Conservation (phyloP, 2,797 vertebrate genomes). For the Rousettus madagascariensis region DNA sequence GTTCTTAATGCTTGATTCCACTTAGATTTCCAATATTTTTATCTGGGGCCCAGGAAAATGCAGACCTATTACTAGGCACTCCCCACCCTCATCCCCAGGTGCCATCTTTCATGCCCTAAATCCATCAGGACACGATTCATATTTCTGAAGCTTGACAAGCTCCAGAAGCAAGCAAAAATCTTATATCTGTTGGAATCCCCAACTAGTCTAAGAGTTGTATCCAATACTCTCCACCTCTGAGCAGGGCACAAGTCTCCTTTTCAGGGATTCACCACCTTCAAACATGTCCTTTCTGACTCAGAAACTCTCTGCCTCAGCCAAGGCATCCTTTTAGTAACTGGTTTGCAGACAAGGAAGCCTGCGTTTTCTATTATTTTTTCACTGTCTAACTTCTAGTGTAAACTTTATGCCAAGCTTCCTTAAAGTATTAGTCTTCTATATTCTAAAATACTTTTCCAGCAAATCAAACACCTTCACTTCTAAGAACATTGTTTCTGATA, state of each 20-base stretch:
- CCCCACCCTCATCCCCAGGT: not conserved
- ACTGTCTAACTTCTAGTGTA: not conserved
- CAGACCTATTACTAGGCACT: not conserved
- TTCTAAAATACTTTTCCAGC: not conserved
- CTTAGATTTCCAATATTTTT: not conserved
- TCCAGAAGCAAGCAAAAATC: not conserved
- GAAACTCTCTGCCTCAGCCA: not conserved
- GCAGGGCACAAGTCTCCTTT: not conserved
- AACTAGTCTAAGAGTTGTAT: not conserved
- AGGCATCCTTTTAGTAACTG: not conserved
- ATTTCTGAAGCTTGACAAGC: not conserved
- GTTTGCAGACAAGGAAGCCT: not conserved
- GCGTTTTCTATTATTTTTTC: not conserved
- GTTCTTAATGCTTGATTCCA: not conserved
- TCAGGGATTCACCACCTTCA: not conserved
- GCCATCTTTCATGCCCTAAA: too few species aligned
- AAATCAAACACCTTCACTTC: not conserved
- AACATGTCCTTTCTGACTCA: not conserved
- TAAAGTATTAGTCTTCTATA: not conserved
- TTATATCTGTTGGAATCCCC: not conserved
- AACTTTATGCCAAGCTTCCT: not conserved
- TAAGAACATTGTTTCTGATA: not conserved
- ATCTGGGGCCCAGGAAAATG: not conserved
- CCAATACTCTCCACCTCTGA: not conserved
- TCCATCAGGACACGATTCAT: not conserved